Conservation (phyloP, 2,888 invertebrate species). For the Macrophya alboannulata region DNA sequence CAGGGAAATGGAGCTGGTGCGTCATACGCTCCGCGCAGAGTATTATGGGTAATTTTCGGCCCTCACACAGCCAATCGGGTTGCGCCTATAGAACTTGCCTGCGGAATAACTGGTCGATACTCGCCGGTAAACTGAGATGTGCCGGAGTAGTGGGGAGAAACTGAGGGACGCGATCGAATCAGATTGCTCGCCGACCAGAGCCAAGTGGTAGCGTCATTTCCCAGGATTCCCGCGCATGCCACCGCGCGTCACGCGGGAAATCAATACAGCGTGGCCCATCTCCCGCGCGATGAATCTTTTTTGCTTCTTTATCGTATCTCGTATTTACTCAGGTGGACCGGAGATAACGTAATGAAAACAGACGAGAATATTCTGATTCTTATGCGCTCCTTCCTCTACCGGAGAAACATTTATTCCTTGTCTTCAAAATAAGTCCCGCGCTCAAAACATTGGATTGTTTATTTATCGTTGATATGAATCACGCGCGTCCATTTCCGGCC, state of each 20-base stretch:
- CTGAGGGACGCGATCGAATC: conserved; percentile 65
- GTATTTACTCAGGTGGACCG: conserved; percentile 34
- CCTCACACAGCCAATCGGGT: conserved; percentile 52
- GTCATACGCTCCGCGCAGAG: conserved; percentile 68
- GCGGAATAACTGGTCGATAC: conserved; percentile 57
- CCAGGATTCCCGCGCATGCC: conserved; percentile 62
- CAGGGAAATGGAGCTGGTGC: conserved; percentile 64
- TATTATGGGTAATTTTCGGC: conserved; percentile 68
- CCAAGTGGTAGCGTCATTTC: conserved; percentile 66
- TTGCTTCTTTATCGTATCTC: not conserved
- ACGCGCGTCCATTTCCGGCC: conserved; percentile 41
- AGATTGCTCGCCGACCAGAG: conserved; percentile 59
- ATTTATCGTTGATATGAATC: conserved; percentile 34
- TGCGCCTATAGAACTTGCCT: conserved; percentile 47
- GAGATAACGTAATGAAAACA: conserved; percentile 1
- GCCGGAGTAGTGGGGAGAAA: conserved; percentile 10
- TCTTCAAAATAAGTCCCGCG: not conserved
- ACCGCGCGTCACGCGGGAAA: conserved; percentile 62
- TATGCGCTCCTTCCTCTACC: not conserved
- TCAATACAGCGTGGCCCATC: conserved; percentile 69
- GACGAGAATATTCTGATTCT: not conserved
- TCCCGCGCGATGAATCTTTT: conserved; percentile 63
- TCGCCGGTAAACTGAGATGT: conserved; percentile 21
- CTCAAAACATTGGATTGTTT: conserved; percentile 5
- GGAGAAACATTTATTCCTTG: not conserved